Percentiles rank a stretch among this genome's conserved stretches.
phyloP scores from a whole-genome alignment of 2,888 invertebrate genomes.

The Phasia obesa region DNA sequence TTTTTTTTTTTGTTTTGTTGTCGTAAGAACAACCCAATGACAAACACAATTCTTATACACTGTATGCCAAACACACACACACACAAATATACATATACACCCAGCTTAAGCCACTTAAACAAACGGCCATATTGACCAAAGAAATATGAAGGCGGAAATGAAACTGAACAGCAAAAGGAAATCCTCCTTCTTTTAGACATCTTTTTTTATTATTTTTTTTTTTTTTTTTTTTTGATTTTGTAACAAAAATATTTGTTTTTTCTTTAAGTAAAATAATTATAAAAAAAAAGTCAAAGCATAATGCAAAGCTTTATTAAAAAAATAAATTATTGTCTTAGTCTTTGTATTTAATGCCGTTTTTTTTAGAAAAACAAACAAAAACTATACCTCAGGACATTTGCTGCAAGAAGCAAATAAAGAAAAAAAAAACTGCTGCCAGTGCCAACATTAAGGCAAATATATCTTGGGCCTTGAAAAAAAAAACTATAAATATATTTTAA shows the following conservation, averaged over 20 bases:
- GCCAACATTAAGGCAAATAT: conserved; percentile 31
- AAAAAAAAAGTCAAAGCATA: conserved; percentile 23
- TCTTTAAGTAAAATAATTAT: conserved; percentile 15
- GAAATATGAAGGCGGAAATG: conserved; percentile 55
- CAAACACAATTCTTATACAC: background rate
- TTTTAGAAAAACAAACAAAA: background rate
- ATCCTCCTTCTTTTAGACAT: conserved; percentile 43
- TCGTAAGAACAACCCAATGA: conserved; percentile 11
- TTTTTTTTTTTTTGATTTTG: background rate
- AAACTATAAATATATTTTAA: background rate
- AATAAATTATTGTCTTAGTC: background rate
- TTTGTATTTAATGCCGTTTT: background rate
- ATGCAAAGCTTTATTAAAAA: conserved; percentile 53
- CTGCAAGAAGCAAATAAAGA: background rate
- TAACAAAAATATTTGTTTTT: conserved; percentile 3
- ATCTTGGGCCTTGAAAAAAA: conserved; percentile 53
- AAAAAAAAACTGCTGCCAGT: background rate
- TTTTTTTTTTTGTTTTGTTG: too few species aligned
- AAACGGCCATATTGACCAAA: conserved; percentile 50
- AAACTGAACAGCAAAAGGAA: conserved; percentile 59
- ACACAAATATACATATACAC: background rate
- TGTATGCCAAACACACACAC: too few species aligned
- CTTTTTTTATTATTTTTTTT: conserved; percentile 6
- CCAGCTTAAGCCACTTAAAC: background rate
- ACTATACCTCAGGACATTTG: conserved; percentile 52